Evolutionary conservation across 2,888 invertebrate genomes (phyloP).

Genomic region (Drosophila lutescens): DNA sequence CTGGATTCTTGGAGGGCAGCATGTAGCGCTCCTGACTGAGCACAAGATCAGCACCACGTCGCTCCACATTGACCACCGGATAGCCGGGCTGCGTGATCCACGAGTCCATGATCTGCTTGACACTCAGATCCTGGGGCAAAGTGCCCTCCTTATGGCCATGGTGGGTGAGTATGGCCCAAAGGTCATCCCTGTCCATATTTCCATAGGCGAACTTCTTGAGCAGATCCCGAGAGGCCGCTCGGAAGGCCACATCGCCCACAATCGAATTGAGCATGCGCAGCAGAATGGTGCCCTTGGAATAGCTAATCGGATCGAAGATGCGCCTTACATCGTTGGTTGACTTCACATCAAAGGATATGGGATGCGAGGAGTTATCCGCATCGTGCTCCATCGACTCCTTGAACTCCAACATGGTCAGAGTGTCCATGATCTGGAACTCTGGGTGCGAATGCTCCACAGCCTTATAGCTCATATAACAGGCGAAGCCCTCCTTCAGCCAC

Average conservation of each 20-base stretch:
- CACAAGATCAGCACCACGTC: conserved; percentile 82
- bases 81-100: conserved; percentile 89
- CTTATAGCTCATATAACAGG: conserved; percentile 85
- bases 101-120: conserved; percentile 88
- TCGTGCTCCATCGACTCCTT: conserved; percentile 87
- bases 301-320: conserved; percentile 90
- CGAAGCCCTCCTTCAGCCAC: conserved; percentile 88
- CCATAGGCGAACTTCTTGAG: conserved; percentile 85
- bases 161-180: conserved; percentile 88
- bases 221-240: conserved; percentile 85
- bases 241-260: conserved; percentile 87
- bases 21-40: conserved; percentile 82
- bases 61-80: conserved; percentile 87
- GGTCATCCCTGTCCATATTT: conserved; percentile 87
- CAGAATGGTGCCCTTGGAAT: conserved; percentile 89
- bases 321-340: conserved; percentile 87
- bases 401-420: conserved; percentile 86
- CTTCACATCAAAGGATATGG: conserved; percentile 87
- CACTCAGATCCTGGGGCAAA: conserved; percentile 83
- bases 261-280: conserved; percentile 90
- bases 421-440: conserved; percentile 86
- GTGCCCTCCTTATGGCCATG: conserved; percentile 85
- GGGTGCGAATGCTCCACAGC: conserved; percentile 85
- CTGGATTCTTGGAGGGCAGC: conserved; percentile 77
- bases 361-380: conserved; percentile 87